Conservation (phyloP, 2,113 vertebrate genomes). For the Desmodus rotundus region DNA sequence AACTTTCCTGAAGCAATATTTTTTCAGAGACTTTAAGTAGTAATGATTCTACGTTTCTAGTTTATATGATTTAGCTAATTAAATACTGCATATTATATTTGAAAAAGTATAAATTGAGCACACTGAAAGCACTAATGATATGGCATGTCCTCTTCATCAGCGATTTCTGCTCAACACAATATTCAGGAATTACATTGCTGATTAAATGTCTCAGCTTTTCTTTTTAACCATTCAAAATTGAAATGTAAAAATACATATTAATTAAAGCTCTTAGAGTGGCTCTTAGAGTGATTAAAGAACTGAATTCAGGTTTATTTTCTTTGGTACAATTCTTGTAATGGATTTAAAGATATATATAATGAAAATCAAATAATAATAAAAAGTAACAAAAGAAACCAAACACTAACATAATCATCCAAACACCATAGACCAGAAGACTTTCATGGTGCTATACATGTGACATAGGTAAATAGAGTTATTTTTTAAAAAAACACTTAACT, state of each 20-base stretch:
- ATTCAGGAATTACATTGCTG: background rate
- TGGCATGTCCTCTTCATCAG: slow-evolving; percentile 46
- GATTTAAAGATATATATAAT: background rate
- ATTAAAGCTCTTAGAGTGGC: background rate
- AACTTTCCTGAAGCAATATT: background rate
- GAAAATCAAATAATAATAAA: background rate
- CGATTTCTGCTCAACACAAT: slow-evolving; percentile 56
- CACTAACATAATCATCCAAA: background rate
- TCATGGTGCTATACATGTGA: background rate
- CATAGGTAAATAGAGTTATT: background rate
- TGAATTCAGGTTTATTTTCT: background rate
- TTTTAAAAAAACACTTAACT: background rate
- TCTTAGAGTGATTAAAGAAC: background rate
- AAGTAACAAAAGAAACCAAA: background rate
- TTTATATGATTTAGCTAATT: slow-evolving; percentile 75
- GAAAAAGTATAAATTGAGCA: slow-evolving; percentile 46
- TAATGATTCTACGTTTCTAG: slow-evolving; percentile 47
- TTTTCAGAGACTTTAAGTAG: slow-evolving; percentile 24
- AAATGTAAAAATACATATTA: slow-evolving; percentile 38
- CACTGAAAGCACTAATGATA: slow-evolving; percentile 53
- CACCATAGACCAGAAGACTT: background rate
- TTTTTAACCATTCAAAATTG: background rate
- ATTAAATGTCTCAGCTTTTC: slow-evolving; percentile 23
- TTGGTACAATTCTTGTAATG: background rate
- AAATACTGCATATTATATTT: slow-evolving; percentile 67